Evolutionary conservation across 2,113 vertebrate genomes (phyloP).

Genomic region (Leucopsar rothschildi): DNA sequence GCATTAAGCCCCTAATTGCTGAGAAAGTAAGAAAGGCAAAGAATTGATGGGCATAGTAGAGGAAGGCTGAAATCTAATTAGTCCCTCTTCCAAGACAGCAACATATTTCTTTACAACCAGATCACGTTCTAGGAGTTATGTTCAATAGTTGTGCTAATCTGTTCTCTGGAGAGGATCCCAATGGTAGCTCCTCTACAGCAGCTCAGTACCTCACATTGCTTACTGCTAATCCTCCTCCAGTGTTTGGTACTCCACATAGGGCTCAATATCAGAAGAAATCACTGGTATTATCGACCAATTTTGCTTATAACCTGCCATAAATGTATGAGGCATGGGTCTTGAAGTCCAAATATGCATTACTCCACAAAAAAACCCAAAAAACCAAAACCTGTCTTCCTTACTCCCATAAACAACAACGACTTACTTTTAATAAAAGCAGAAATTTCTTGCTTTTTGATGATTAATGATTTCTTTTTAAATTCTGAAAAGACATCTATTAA

Average conservation of each 20-base stretch:
- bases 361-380: background rate
- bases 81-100: background rate
- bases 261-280: background rate
- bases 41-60: background rate
- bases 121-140: background rate
- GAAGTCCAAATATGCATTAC: background rate
- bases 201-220: background rate
- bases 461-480: background rate
- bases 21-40: background rate
- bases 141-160: background rate
- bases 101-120: background rate
- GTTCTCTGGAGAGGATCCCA: background rate
- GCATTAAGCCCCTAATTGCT: background rate
- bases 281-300: background rate
- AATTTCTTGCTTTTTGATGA: background rate
- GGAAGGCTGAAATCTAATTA: background rate
- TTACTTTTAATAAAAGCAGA: background rate
- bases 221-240: background rate
- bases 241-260: background rate
- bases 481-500: background rate
- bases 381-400: background rate
- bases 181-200: background rate
- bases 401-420: background rate
- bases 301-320: background rate
- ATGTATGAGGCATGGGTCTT: background rate